These are phyloP conservation scores for Stigmatopora argus DNA, from an alignment of 2,113 vertebrate species.

Conservation along the genomic window DNA sequence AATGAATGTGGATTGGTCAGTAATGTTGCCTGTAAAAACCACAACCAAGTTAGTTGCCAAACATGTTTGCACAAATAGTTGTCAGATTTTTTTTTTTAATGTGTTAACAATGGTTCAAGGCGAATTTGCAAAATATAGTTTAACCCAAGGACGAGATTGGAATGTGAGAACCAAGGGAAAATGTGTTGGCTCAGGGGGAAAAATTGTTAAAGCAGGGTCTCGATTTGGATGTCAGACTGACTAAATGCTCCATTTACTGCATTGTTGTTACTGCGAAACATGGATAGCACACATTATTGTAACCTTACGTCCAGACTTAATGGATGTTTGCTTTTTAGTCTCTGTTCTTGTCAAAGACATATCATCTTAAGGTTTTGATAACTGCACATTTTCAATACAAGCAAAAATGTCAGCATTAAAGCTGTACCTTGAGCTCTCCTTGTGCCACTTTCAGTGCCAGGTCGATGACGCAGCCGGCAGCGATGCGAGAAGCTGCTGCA, in stretches of 20 bases:
- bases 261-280: background rate
- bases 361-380: background rate
- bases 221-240: background rate
- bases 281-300: background rate
- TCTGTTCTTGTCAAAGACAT: background rate
- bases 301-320: background rate
- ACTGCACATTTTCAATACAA: slow-evolving; percentile 7
- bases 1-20: no score
- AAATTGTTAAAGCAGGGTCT: background rate
- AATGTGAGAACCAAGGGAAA: background rate
- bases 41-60: background rate
- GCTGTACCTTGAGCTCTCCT: slow-evolving; percentile 80
- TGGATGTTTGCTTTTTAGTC: background rate
- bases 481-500: slow-evolving; percentile 83
- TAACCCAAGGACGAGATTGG: background rate
- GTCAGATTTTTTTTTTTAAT: background rate
- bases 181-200: background rate
- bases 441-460: slow-evolving; percentile 86
- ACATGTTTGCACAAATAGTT: background rate
- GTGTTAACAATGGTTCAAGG: background rate
- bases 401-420: background rate
- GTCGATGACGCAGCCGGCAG: slow-evolving; percentile 83
- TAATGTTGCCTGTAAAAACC: background rate
- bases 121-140: background rate
- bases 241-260: background rate